Evolutionary conservation across 2,888 invertebrate genomes (phyloP), one percentile per base, ranked within the genome.

Genomic region (Cephus runcator): DNA sequence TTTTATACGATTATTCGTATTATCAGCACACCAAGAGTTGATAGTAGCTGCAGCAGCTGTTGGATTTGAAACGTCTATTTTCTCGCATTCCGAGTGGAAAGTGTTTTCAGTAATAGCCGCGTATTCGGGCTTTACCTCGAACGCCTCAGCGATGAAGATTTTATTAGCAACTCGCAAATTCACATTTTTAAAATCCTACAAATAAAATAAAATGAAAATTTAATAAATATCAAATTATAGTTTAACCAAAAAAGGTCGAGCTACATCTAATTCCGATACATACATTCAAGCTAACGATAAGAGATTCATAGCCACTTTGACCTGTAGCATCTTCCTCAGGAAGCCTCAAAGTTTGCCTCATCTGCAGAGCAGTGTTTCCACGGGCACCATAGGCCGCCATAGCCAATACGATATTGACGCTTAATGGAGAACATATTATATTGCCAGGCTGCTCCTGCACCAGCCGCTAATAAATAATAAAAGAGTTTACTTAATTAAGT

Each of bases 1-100:
- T 84, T 95, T 94, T 78, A 99, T 98, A 90, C 95, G 97, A 12
- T 95, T 92, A 77, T 96, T 95, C 0, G 99, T 99, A 87, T 96
- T 94, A 9, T 93, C 90, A 87, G 95, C 95, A 69, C 94, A 97
- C 97, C 98, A 98, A 69, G 90, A 85, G 88, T 99, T 99, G 75
- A 99, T 97, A 0, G 88, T 90, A 6, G 90, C 83, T 4, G 92
- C 91, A 0, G 92, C 84, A 0, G 93, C 93, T 1, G 88, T 90
- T 1, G 84, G 86, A 1, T 93, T 90, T 0, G 78, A 84, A 84
- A 97, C 97, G 86, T 96, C 90, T 0, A 96, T 81, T 73, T 92
- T 92, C 86, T 95, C 93, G 11, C 95, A 93, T 36, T 93, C 93
- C 1, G 96, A 94, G 73, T 93, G 92, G 87, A 96, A 97, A 36